Conservation (phyloP, 2,113 vertebrate species). For the Odontophorus gujanensis region DNA sequence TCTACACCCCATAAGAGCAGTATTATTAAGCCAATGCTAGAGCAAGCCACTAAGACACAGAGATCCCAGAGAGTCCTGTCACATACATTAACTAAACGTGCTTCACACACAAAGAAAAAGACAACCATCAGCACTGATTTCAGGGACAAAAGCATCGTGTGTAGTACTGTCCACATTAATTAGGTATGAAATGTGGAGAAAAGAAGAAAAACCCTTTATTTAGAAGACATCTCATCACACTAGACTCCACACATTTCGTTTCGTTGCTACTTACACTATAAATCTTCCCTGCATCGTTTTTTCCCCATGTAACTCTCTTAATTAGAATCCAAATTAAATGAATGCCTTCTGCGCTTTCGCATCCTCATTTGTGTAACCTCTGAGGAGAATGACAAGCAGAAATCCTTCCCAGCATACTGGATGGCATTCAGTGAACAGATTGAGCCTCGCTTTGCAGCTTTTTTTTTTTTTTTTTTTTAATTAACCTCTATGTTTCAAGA, state of each 20-base stretch:
- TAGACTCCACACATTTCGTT: neutral
- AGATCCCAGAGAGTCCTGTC: neutral
- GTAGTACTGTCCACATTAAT: neutral
- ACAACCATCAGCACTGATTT: neutral
- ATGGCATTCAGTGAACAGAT: neutral
- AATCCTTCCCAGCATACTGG: neutral
- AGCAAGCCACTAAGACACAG: neutral
- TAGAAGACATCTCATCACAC: neutral
- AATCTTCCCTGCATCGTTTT: neutral
- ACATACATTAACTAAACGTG: neutral
- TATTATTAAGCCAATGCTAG: neutral
- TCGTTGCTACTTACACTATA: neutral
- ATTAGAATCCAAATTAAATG: slow-evolving; percentile 38
- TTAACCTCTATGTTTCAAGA: neutral
- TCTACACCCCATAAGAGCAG: neutral
- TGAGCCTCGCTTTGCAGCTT: neutral
- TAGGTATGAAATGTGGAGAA: neutral
- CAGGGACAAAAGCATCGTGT: rapidly evolving
- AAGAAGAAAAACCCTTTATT: neutral
- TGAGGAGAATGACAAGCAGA: slow-evolving; percentile 15
- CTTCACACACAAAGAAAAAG: neutral
- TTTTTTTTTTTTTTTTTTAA: slow-evolving; percentile 31
- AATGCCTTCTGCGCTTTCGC: slow-evolving; percentile 18
- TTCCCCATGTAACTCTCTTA: neutral
- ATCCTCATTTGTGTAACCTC: slow-evolving; percentile 5